Evolutionary conservation across 2,797 vertebrate genomes (phyloP), one percentile per base, ranked within the genome.

Genomic region (Melanotaenia boesemani): DNA sequence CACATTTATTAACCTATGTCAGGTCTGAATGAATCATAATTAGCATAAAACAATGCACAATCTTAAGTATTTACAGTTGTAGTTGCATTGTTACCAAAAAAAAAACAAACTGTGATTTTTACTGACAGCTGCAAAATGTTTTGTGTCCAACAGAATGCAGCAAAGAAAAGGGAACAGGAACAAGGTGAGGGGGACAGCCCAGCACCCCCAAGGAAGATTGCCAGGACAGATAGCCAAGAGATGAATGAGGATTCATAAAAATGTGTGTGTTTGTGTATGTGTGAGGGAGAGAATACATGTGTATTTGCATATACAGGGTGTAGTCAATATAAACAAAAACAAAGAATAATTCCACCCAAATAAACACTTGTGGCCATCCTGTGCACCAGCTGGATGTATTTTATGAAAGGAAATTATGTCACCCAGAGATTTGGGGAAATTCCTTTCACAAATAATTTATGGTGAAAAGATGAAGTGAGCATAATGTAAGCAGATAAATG

Each of bases 171-270:
- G 81, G 95, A 96, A 88, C 95, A 95, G 88, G 95, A 95, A 58
- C 95, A 95, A 82, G 95, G 90, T 8, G 95, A 95, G 76, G 90
- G 90, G 0, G 95, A 94, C 82, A 96, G 94, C 77, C 94, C 95
- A 0, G 94, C 94, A 7, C 95, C 95, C 6, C 95, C 95, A 0
- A 90, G 94, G 83, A 96, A 96, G 91, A 95, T 96, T 10, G 95
- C 95, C 72, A 90, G 95, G 82, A 96, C 95, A 86, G 95, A 96
- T 86, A 96, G 95, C 86, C 95, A 96, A 91, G 95, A 96, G 82
- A 95, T 96, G 94, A 96, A 95, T 41, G 95, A 96, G 72, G 95
- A 96, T 90, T 95, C 95, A 64, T 96, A 95, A 93, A 63, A 71
- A 65, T 72, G 68, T 57, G 63, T 61, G 52, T 70, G 20, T 50